A percentile compares a stretch with the other conserved stretches of the same genome.
phyloP scores from a whole-genome alignment of 2,113 vertebrate species.

The Motacilla alba region DNA sequence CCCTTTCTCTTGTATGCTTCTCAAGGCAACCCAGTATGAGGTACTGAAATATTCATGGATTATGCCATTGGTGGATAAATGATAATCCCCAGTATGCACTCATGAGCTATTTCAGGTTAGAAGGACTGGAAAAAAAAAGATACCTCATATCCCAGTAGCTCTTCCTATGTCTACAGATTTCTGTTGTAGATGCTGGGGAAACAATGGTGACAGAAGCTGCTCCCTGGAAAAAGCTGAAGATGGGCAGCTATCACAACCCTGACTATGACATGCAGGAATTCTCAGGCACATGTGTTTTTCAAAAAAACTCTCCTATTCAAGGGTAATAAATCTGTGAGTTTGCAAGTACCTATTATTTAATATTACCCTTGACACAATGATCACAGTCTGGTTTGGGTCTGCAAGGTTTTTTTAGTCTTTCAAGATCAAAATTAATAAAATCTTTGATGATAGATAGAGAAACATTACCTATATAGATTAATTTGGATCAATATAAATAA shows the following conservation, averaged over 20 bases:
- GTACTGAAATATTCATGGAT: neutral
- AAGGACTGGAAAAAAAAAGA: neutral
- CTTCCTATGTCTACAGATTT: neutral
- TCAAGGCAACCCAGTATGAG: neutral
- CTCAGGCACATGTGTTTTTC: neutral
- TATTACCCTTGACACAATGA: neutral
- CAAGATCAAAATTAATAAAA: neutral
- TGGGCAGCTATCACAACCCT: neutral
- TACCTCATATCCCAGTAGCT: neutral
- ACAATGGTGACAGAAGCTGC: neutral
- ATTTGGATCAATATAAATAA: neutral
- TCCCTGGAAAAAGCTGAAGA: neutral
- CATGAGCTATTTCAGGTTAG: neutral
- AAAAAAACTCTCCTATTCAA: neutral
- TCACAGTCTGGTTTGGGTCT: neutral
- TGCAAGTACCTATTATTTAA: neutral
- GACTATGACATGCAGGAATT: neutral
- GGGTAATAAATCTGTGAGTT: neutral
- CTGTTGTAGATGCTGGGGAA: neutral
- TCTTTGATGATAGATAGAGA: neutral
- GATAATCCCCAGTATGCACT: neutral
- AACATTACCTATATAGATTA: neutral
- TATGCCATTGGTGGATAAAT: neutral
- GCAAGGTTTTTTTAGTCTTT: neutral
- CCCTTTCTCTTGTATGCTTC: neutral